Conservation (phyloP, 2,113 vertebrate genomes). For the Rhinolophus ferrumequinum region DNA sequence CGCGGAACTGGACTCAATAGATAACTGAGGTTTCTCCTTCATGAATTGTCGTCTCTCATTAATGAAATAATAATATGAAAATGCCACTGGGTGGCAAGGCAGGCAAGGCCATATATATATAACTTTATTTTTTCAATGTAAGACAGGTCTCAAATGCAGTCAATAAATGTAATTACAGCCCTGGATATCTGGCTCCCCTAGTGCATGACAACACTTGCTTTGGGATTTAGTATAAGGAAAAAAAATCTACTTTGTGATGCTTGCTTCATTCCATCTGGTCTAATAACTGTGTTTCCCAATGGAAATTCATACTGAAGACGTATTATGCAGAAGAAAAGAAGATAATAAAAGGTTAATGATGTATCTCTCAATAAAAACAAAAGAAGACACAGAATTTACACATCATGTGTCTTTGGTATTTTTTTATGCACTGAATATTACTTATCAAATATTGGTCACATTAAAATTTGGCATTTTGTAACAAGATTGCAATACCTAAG, state of each 20-base stretch:
- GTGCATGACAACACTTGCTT: constrained; percentile 63
- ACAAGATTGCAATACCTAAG: not conserved
- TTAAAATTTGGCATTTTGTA: not conserved
- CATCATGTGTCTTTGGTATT: not conserved
- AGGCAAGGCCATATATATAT: too few species aligned
- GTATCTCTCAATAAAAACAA: constrained; percentile 6
- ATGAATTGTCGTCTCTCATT: not conserved
- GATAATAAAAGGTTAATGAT: constrained; percentile 69
- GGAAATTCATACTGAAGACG: constrained; percentile 68
- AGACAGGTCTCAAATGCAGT: constrained; percentile 34
- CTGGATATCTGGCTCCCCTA: constrained; percentile 55
- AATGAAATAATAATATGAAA: constrained; percentile 21
- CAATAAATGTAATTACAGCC: constrained; percentile 60
- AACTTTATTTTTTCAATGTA: not conserved
- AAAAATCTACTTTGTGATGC: constrained; percentile 68
- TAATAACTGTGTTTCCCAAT: constrained; percentile 70
- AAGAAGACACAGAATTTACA: not conserved
- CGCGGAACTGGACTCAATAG: not conserved
- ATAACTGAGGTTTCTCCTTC: not conserved
- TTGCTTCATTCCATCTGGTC: constrained; percentile 75
- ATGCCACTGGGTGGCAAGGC: not conserved
- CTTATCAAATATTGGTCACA: not conserved
- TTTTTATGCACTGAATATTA: constrained; percentile 1
- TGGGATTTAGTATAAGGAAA: constrained; percentile 73
- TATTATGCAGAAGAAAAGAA: constrained; percentile 72